Evolutionary conservation across 2,888 invertebrate genomes (phyloP), one percentile per base, ranked within the genome.

Genomic region (Agriotes lineatus): DNA sequence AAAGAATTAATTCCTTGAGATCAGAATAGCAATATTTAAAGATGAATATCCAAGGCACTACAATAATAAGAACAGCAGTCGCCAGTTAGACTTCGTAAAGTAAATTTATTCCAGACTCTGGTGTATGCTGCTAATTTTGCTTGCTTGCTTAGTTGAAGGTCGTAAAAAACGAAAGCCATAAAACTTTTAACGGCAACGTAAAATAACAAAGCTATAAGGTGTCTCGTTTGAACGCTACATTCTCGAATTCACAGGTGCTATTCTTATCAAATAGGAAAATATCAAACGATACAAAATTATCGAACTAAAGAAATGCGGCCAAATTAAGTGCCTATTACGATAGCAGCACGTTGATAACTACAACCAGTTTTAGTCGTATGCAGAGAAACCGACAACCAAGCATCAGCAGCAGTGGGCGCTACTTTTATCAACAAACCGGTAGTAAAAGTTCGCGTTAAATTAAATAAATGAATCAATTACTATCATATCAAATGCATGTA

Each of bases 301-400:
- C 61, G 56, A 71, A 61, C 60, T 65, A 61, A 52, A 64, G 62
- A 65, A 59, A 56, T 59, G 62, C 50, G 33, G 42, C 67, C 56
- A 71, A 71, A 71, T 71, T 72, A 67, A 72, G 71, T 74, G 70
- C 67, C 70, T 63, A 72, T 72, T 71, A 72, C 68, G 72, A 72
- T 72, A 72, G 71, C 57, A 65, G 65, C 63, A 67, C 63, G 58
- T 64, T 67, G 54, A 69, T 63, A 52, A 44, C 14, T 50, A 48
- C 63, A 68, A 71, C 69, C 64, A 59, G 64, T 69, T 64, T 54
- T 44, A 35, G 33, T 48, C 52, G 50, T 57, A 42, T 22, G 39
- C 12, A 42, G 30, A 42, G 25, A 25, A 42, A 58, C 44, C 35
- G 35, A 12, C 45, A 60, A n/a, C n/a, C n/a, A 33, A 44, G 18